These are phyloP conservation scores for Centropyge bicolor DNA, from an alignment of 2,797 vertebrate species.

Conservation along the genomic window DNA sequence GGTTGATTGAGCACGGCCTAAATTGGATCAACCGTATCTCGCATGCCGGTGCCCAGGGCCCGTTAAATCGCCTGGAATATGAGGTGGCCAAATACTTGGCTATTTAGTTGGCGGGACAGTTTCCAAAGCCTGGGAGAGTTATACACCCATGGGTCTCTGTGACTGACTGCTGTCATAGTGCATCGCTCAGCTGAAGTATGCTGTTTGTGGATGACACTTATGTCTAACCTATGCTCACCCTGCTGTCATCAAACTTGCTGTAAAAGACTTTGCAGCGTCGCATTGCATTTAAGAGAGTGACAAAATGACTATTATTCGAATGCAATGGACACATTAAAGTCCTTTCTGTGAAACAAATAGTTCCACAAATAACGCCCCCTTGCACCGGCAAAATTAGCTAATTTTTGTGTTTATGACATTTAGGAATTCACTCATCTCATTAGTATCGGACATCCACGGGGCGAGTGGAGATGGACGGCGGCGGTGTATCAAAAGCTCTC, in stretches of 20 bases:
- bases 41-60: conserved; percentile 60
- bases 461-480: conserved; percentile 38
- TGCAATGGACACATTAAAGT: not conserved
- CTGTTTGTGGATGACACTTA: not conserved
- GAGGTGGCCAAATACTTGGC: conserved; percentile 67
- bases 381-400: not conserved
- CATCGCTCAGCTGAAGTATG: conserved; percentile 19
- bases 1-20: conserved; percentile 82
- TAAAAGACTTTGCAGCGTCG: not conserved
- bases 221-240: not conserved
- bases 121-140: conserved; percentile 65
- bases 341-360: not conserved
- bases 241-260: not conserved
- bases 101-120: conserved; percentile 51
- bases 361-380: not conserved
- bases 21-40: conserved; percentile 83
- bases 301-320: not conserved
- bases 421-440: conserved; percentile 36
- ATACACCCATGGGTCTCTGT: conserved; percentile 42
- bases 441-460: conserved; percentile 32
- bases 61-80: conserved; percentile 69
- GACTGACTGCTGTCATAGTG: conserved; percentile 60
- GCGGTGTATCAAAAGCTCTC: conserved; percentile 51
- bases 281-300: not conserved
- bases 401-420: conserved; percentile 16